Conservation (phyloP, 1,140 invertebrate species). For the Drosophila kepulauana region DNA sequence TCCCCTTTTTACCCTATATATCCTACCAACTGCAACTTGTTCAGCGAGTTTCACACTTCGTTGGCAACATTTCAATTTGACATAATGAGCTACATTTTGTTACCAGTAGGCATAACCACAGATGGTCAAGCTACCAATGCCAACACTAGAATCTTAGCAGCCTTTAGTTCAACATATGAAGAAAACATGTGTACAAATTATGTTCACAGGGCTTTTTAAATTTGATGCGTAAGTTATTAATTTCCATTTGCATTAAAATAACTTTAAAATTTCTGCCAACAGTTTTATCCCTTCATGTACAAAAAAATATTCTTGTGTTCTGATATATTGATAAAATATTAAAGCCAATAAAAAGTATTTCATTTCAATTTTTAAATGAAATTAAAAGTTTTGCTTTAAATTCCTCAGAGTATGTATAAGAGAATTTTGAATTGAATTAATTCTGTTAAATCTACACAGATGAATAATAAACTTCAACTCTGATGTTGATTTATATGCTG, state of each 20-base stretch:
- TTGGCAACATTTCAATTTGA: slow-evolving; percentile 82
- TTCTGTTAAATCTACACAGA: too few species aligned
- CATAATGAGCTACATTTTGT: slow-evolving; percentile 83
- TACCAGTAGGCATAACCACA: slow-evolving; percentile 46
- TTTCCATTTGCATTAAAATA: too few species aligned
- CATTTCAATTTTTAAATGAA: too few species aligned
- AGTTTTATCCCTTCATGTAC: too few species aligned
- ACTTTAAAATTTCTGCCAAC: too few species aligned
- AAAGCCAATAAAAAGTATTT: too few species aligned
- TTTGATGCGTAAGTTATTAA: too few species aligned
- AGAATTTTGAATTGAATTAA: neutral
- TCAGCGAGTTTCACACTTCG: slow-evolving; percentile 52
- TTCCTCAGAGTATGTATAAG: neutral
- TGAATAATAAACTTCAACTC: neutral
- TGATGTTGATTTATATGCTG: slow-evolving; percentile 2
- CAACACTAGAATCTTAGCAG: neutral
- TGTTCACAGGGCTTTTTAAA: neutral
- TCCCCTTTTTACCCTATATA: neutral
- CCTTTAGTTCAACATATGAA: neutral
- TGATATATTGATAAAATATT: too few species aligned
- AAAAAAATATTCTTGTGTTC: too few species aligned
- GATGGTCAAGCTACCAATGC: slow-evolving; percentile 25
- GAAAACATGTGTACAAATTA: slow-evolving; percentile 3
- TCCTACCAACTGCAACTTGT: slow-evolving; percentile 47
- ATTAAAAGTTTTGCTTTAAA: too few species aligned